Conservation (phyloP, 2,797 vertebrate species). For the Alca torda region DNA sequence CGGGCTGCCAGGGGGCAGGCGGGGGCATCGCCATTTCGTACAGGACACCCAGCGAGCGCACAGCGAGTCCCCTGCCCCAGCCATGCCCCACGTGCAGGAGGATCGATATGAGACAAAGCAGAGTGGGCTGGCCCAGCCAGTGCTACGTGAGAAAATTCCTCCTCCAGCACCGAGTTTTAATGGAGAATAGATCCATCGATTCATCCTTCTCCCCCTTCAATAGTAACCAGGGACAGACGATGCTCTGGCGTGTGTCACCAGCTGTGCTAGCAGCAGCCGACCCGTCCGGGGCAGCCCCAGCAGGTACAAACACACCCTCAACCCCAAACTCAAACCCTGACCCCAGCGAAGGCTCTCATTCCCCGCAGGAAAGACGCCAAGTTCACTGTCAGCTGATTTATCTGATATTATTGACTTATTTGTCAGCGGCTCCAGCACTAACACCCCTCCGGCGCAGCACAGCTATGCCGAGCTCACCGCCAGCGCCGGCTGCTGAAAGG, state of each 20-base stretch:
- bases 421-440: background rate
- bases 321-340: background rate
- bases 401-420: background rate
- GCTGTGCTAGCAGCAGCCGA: background rate
- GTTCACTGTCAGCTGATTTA: background rate
- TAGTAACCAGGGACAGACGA: accelerated
- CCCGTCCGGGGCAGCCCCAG: background rate
- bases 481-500: background rate
- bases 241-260: background rate
- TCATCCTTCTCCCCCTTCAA: background rate
- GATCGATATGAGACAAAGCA: background rate
- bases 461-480: accelerated
- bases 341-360: background rate
- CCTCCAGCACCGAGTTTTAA: background rate
- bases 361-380: background rate
- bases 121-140: background rate
- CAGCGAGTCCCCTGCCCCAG: accelerated
- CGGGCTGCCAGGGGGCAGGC: background rate
- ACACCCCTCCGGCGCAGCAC: background rate
- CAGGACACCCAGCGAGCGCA: accelerated
- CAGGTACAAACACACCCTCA: background rate
- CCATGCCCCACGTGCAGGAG: accelerated
- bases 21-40: accelerated
- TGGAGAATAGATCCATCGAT: background rate
- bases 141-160: accelerated